These are phyloP conservation scores for Formicarius rufipectus DNA, from an alignment of 2,113 vertebrate genomes.

Conservation along the genomic window DNA sequence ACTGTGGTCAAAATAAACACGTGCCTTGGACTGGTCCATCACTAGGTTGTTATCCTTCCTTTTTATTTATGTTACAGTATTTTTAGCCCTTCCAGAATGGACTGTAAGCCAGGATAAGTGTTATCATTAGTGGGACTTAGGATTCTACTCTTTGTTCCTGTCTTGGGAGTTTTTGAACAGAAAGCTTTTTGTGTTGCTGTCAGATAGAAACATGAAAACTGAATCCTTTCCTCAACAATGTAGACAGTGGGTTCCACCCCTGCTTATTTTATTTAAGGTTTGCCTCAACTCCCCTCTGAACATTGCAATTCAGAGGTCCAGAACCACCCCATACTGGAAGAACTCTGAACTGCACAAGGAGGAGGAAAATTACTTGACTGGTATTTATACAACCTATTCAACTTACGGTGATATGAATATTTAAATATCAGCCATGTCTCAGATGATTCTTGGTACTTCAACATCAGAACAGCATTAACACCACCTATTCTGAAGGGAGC, in stretches of 20 bases:
- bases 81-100: not conserved
- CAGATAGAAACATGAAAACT: not conserved
- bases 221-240: not conserved
- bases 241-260: not conserved
- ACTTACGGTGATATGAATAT: not conserved
- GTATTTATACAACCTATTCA: not conserved
- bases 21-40: conserved; percentile 38
- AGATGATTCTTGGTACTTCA: not conserved
- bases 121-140: not conserved
- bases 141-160: not conserved
- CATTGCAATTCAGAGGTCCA: not conserved
- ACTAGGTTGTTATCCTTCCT: not conserved
- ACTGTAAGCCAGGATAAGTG: not conserved
- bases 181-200: not conserved
- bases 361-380: not conserved
- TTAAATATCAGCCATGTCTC: not conserved
- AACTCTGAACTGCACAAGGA: not conserved
- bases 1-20: conserved; percentile 27
- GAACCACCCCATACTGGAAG: not conserved
- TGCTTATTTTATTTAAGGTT: not conserved
- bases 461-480: not conserved
- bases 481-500: not conserved
- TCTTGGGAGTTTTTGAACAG: not conserved
- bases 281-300: not conserved
- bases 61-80: not conserved